These are phyloP conservation scores for Mesitornis unicolor DNA, from an alignment of 2,113 vertebrate species.

Conservation along the genomic window DNA sequence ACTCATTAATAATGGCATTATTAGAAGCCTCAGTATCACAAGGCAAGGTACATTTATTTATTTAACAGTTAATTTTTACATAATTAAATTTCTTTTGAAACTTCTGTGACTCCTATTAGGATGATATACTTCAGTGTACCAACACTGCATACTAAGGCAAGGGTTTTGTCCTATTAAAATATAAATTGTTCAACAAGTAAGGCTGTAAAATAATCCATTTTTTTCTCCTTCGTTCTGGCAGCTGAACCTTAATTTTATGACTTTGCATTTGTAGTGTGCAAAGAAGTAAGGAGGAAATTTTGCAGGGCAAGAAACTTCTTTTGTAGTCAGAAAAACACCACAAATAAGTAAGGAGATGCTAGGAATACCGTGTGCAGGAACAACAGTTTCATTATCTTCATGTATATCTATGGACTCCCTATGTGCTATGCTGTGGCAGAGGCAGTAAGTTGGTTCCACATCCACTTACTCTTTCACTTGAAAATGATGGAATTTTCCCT, in stretches of 20 bases:
- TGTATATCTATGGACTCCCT: not conserved
- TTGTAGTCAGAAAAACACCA: not conserved
- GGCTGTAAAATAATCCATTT: accelerated
- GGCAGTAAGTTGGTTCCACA: not conserved
- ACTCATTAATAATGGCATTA: not conserved
- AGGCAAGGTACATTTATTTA: not conserved
- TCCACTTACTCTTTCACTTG: not conserved
- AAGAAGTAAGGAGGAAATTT: not conserved
- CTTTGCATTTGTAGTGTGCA: not conserved
- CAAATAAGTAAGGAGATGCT: not conserved
- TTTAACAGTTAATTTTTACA: not conserved
- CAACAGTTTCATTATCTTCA: not conserved
- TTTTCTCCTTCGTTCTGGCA: not conserved
- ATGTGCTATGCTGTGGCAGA: not conserved
- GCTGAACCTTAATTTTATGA: not conserved
- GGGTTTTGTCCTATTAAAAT: not conserved
- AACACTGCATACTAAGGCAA: not conserved
- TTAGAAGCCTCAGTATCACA: not conserved
- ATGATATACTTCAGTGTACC: not conserved
- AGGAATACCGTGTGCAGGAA: not conserved
- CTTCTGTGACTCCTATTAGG: not conserved
- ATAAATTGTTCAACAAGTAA: not conserved
- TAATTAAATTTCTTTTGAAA: not conserved
- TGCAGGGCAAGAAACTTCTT: not conserved
- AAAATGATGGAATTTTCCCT: not conserved